These are phyloP conservation scores for Sceloporus tristichus DNA, from an alignment of 2,113 vertebrate genomes.

Conservation along the genomic window DNA sequence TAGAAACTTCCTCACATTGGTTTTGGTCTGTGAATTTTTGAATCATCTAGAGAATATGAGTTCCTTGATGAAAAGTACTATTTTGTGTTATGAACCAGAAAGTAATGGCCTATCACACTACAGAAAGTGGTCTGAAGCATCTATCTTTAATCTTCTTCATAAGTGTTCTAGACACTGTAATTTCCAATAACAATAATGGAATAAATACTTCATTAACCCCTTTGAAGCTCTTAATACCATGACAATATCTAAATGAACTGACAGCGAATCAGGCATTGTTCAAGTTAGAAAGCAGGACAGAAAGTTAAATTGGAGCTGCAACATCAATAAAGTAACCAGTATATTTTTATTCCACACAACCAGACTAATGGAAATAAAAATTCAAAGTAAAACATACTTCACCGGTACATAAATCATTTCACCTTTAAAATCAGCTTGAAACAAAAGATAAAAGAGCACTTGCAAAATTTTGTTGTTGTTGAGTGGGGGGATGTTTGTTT, in stretches of 20 bases:
- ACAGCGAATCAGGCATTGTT: slow-evolving; percentile 69
- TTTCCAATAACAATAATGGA: slow-evolving; percentile 76
- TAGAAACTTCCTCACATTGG: slow-evolving; percentile 79
- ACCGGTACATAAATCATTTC: slow-evolving; percentile 31
- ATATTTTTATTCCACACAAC: slow-evolving; percentile 53
- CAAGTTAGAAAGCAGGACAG: slow-evolving; percentile 70
- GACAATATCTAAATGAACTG: slow-evolving; percentile 79
- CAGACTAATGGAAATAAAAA: slow-evolving; percentile 44
- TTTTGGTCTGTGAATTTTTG: slow-evolving; percentile 83
- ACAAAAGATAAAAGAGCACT: not conserved
- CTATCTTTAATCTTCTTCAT: slow-evolving; percentile 81
- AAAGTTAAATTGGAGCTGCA: slow-evolving; percentile 70
- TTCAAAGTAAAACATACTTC: not conserved
- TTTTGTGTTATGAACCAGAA: slow-evolving; percentile 84
- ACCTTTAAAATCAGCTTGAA: slow-evolving; percentile 42
- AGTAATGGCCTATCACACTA: slow-evolving; percentile 81
- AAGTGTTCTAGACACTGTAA: slow-evolving; percentile 77
- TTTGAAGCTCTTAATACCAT: slow-evolving; percentile 72
- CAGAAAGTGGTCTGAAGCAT: slow-evolving; percentile 78
- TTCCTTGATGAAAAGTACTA: slow-evolving; percentile 78
- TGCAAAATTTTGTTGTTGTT: slow-evolving; percentile 7
- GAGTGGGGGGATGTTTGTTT: slow-evolving; percentile 32
- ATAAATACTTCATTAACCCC: slow-evolving; percentile 75
- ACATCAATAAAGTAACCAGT: slow-evolving; percentile 50
- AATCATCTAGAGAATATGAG: slow-evolving; percentile 84